Evolutionary conservation across 2,113 vertebrate species (phyloP), one percentile per base, ranked within the genome.

Genomic region (Silurus asotus): DNA sequence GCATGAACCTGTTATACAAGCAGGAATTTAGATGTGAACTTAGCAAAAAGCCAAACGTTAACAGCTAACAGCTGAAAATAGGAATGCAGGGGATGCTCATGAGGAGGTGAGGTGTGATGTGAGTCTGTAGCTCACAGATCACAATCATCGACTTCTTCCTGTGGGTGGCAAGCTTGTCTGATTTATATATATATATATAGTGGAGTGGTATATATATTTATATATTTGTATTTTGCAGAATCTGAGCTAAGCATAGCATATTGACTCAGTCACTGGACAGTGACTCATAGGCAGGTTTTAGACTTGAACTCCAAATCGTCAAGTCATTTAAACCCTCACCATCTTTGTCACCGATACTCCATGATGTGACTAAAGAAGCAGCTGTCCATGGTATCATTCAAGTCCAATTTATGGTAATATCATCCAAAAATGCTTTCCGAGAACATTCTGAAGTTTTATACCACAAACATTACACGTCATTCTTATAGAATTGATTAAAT

Each of bases 11-110:
- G 67, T 75, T 59, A 82, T 49, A 74, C 67, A 61, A 28, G 69
- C 51, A 58, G 84, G 82, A 88, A 85, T 67, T 67, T 67, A 65
- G 61, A 49, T 69, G 64, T 82, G 81, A 65, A 69, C 64, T 82
- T 82, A 55, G 62, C n/a, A 55, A 69, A 67, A 82, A 17, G 45
- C 81, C 62, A 72, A 80, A 69, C 5, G 8, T 28, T 83, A 58
- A 58, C n/a, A 72, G 82, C 53, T 83, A 58, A 58, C n/a, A 72
- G 82, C 65, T 83, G 65, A 72, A 58, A 72, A 83, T 83, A 72
- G 82, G 65, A 83, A 70, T 72, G 82, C 65, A 72, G 64, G 67
- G 51, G 65, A 28, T 37, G 82, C 53, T 58, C 51, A 83, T 83
- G 81, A 69, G 81, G 81, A 69, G 81, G 81, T 55, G 81, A 28